Percentiles rank a stretch among this genome's conserved stretches.
Evolutionary conservation across 2,113 vertebrate species (phyloP).

Genomic region (Agelaius tricolor): DNA sequence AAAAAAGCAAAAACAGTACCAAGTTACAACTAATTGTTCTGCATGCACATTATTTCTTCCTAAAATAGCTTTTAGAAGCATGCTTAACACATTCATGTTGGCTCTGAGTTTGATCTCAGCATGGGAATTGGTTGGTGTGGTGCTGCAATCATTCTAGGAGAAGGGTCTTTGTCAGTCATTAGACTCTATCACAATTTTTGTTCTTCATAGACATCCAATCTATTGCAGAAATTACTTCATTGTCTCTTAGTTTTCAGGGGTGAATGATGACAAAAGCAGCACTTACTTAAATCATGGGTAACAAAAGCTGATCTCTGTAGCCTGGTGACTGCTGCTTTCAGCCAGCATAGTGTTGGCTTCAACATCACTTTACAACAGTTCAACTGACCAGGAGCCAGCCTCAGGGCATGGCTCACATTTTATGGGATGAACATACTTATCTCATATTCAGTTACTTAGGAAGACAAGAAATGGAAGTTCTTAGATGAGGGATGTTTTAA

Average conservation of each 20-base stretch:
- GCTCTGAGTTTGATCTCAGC: not conserved
- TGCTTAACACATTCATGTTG: not conserved
- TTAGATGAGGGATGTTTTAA: not conserved
- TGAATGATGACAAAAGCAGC: not conserved
- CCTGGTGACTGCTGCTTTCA: not conserved
- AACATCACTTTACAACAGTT: not conserved
- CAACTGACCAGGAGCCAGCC: not conserved
- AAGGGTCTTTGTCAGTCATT: not conserved
- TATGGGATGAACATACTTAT: not conserved
- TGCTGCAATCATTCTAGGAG: not conserved
- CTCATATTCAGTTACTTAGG: not conserved
- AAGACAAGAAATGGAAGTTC: not conserved
- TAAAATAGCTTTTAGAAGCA: not conserved
- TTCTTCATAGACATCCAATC: not conserved
- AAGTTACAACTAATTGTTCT: not conserved
- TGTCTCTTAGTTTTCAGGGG: not conserved
- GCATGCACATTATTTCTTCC: not conserved
- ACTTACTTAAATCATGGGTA: not conserved
- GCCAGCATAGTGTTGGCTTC: accelerated
- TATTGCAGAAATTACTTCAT: not conserved
- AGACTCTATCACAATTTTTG: not conserved
- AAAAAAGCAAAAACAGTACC: not conserved
- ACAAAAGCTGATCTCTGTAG: not conserved
- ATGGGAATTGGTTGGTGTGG: not conserved
- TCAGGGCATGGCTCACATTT: not conserved